Base-by-base conservation (phyloP, 2,888 invertebrate genomes). In the Leucoptera coffeella region DNA sequence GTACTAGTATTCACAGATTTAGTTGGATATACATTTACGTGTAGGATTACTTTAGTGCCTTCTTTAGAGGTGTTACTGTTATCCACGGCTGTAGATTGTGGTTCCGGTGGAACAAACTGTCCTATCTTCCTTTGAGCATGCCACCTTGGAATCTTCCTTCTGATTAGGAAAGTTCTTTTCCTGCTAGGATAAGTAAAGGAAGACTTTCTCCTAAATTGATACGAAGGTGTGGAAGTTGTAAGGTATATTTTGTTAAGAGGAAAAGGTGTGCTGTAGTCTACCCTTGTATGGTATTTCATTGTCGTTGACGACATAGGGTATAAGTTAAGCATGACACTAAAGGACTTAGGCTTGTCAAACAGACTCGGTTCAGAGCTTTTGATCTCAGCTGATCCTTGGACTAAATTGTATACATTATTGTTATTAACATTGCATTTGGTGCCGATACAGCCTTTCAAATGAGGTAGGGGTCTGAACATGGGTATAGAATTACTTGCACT, bases 251-350 rank as follows among this genome's bases (percentile, higher is more conserved):
- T 46, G 25, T 27, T 23, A n/a, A n/a, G n/a, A n/a, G n/a, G n/a
- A n/a, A n/a, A n/a, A n/a, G n/a, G n/a, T 5, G 12, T n/a, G 25
- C 14, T 13, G 22, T 20, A 38, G n/a, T 52, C 46, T 29, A 50
- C 47, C 5, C 40, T 45, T 22, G 47, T 47, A 9, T 65, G 25
- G 13, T 41, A 36, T 14, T 27, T 37, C 17, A 29, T 29, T 15
- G 38, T 39, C 26, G 41, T 53, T 24, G 69, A 54, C 4, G 22
- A 22, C 24, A 79, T 55, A 1, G 80, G 80, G 48, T 73, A 78
- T 28, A 80, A 73, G 37, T 82, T 80, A 13, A 82, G 45, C 64
- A 80, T 77, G 1, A 80, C 64, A 36, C 79, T 81, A 30, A 81
- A 76, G 0, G 80, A 78, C 37, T 77, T 67, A 9, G 52, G 45